phyloP scores from a whole-genome alignment of 2,888 invertebrate genomes.

The Altica lythri region DNA sequence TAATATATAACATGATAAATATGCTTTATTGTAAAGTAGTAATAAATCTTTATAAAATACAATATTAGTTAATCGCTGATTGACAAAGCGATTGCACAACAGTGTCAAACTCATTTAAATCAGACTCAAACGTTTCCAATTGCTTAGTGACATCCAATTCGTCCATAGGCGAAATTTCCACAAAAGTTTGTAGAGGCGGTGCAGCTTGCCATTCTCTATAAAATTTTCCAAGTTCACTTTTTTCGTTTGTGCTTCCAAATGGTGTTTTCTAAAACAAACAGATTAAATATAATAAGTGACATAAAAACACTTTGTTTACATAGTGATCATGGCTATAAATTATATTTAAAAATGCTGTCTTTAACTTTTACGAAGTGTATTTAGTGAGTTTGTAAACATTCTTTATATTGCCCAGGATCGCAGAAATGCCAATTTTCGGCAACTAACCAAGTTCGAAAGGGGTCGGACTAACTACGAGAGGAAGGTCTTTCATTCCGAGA shows the following conservation, averaged over 20 bases:
- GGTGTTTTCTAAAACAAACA: slow-evolving; percentile 72
- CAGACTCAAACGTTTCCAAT: slow-evolving; percentile 75
- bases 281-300: too few species aligned
- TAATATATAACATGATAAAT: slow-evolving; percentile 15
- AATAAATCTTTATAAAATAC: slow-evolving; percentile 17
- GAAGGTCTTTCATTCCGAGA: too few species aligned
- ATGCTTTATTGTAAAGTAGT: slow-evolving; percentile 20
- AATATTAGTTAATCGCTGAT: slow-evolving; percentile 13
- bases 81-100: slow-evolving; percentile 12
- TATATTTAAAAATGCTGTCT: too few species aligned
- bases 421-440: too few species aligned
- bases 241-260: slow-evolving; percentile 74
- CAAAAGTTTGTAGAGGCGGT: slow-evolving; percentile 55
- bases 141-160: slow-evolving; percentile 67
- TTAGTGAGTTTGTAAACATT: too few species aligned
- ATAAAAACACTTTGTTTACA: too few species aligned
- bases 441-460: too few species aligned
- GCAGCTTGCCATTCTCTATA: slow-evolving; percentile 81
- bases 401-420: too few species aligned
- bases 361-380: too few species aligned
- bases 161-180: slow-evolving; percentile 62
- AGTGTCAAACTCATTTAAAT: slow-evolving; percentile 58
- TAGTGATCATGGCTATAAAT: too few species aligned
- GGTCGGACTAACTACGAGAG: too few species aligned
- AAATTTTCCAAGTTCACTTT: slow-evolving; percentile 77